Conservation (phyloP, 1,140 invertebrate species). For the Leptinotarsa texana region DNA sequence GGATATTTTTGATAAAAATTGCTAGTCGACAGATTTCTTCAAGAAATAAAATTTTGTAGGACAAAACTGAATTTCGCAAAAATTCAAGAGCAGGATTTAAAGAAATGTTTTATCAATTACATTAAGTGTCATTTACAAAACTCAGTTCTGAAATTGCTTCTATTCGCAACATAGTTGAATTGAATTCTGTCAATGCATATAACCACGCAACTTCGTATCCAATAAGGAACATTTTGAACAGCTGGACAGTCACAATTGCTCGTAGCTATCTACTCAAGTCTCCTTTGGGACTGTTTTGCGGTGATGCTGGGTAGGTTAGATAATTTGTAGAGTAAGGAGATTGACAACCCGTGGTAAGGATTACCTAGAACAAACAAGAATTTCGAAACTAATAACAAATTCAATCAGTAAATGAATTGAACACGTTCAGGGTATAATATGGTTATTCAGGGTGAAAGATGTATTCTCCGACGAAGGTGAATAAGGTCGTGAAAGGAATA, state of each 20-base stretch:
- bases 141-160: too few relatives aligned
- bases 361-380: background rate
- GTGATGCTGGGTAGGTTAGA: slow-evolving; percentile 1
- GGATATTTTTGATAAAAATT: too few relatives aligned
- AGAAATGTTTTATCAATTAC: too few relatives aligned
- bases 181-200: too few relatives aligned
- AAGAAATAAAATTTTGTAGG: too few relatives aligned
- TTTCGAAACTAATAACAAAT: background rate
- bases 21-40: too few relatives aligned
- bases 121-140: too few relatives aligned
- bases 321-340: background rate
- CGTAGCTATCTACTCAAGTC: background rate
- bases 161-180: too few relatives aligned
- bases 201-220: too few relatives aligned
- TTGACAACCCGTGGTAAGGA: slow-evolving; percentile 12
- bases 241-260: background rate
- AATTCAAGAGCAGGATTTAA: too few relatives aligned
- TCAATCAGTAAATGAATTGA: background rate
- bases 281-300: background rate
- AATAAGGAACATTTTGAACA: background rate
- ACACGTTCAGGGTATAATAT: background rate
- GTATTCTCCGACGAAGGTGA: background rate
- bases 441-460: background rate
- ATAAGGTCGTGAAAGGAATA: background rate
- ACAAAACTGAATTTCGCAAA: too few relatives aligned